Evolutionary conservation across 1,140 invertebrate genomes (phyloP), one percentile per base, ranked within the genome.

Genomic region (Eupeodes corollae): DNA sequence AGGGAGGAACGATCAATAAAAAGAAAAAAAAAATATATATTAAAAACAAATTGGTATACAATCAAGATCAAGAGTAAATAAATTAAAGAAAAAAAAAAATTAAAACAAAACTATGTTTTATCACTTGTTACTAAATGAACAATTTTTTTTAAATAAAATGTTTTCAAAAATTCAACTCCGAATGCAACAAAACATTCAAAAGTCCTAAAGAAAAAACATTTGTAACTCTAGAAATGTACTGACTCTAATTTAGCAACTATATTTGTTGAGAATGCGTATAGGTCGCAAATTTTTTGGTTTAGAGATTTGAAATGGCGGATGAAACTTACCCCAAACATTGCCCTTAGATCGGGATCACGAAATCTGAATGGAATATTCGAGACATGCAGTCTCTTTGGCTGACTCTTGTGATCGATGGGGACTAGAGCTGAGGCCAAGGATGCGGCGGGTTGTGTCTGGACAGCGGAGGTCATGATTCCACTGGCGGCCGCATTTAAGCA

Each of bases 311-410:
- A n/a, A n/a, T n/a, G n/a, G n/a, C 34, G 46, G 9, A 40, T 41
- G 16, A 30, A 57, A 86, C 87, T 83, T 77, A 98, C 94, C 74
- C 92, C 93, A 77, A 98, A 95, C 84, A 98, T 91, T 57, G 91
- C 85, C 70, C 92, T 83, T 48, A 99, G 79, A 74, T 98, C 95
- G 44, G 92, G 91, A 76, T 98, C 94, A 73, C 94, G 81, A 75
- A 97, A 98, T 66, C 93, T 78, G 77, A 99, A 98, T 54, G 95
- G 95, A 79, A 98, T 99, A 77, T 98, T 98, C 65, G 93, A 98
- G 60, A 98, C 92, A 67, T 93, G 91, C 51, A 91, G 79, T 59
- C 86, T 78, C 70, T 91, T 93, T 35, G 86, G 86, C 68, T 86
- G 86, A 56, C 73, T 77, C 63, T 79, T 79, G 54, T 65, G 56